Percentiles rank a stretch among this genome's conserved stretches.
Conservation (phyloP, 2,888 invertebrate genomes). For the Junonia oenone region DNA sequence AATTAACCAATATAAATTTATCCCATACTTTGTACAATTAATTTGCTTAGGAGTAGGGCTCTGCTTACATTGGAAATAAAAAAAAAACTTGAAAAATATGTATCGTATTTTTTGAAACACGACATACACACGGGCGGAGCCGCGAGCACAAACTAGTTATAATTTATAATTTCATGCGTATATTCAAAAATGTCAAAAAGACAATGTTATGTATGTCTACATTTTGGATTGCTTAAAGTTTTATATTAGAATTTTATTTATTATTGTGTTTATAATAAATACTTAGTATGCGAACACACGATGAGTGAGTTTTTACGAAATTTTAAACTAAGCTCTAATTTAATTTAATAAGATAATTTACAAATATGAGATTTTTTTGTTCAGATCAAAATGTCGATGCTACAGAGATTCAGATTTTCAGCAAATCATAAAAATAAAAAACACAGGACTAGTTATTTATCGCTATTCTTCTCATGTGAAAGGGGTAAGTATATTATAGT, state of each 20-base stretch:
- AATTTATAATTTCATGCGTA: too few species aligned
- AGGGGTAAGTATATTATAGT: slow-evolving; percentile 39
- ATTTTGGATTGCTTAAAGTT: slow-evolving; percentile 9
- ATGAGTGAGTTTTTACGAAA: slow-evolving; percentile 6
- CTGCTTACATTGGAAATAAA: too few species aligned
- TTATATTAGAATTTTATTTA: slow-evolving; percentile 13
- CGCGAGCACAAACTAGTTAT: too few species aligned
- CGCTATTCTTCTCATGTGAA: slow-evolving; percentile 30
- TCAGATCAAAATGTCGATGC: slow-evolving; percentile 32
- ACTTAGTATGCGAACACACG: slow-evolving; percentile 1
- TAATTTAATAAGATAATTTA: too few species aligned
- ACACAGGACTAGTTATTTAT: slow-evolving; percentile 44
- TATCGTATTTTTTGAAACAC: too few species aligned
- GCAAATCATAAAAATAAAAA: slow-evolving; percentile 40
- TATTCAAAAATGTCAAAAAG: not conserved
- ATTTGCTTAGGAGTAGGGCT: too few species aligned
- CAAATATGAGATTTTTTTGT: not conserved
- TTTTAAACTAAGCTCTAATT: too few species aligned
- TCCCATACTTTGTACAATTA: too few species aligned
- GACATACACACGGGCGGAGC: too few species aligned
- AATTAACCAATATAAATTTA: too few species aligned
- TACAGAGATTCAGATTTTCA: slow-evolving; percentile 36
- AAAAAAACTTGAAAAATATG: too few species aligned
- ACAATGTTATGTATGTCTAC: not conserved
- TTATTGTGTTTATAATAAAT: not conserved